Base-by-base conservation (phyloP, 2,888 invertebrate genomes). In the Drosophila gaucha region DNA sequence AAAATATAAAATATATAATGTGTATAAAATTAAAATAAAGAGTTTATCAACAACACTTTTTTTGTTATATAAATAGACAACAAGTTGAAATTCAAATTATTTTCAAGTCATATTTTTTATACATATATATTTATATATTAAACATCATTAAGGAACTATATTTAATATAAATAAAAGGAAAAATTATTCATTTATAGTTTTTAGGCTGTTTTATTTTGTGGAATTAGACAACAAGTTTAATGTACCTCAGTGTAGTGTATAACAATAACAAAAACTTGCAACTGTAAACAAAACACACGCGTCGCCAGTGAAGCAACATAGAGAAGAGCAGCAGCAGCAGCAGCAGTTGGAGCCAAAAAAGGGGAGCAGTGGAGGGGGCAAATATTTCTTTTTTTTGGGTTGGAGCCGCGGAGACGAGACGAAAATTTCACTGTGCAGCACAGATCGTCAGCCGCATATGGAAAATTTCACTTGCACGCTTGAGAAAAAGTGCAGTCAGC, bases 381-480 rank as follows among this genome's bases (percentile, higher is more conserved):
- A 12, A 14, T 18, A 18, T n/a, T 22, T 22, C 5, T 22, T 22
- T 20, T 35, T 52, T 70, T 49, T 56, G 16, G 14, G 50, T 50
- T 56, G 20, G 14, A 65, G 69, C 46, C 47, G 20, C 44, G 26
- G 30, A 77, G 66, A 66, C 62, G 60, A 80, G 60, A 70, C 58
- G 76, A 73, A 79, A 80, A 83, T 84, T 86, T 80, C 86, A 74
- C 80, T 86, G 67, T 44, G 49, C 56, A 65, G 10, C 62, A 46
- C 71, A 41, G 31, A 46, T 43, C 64, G 47, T 55, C 75, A 41
- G 83, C 47, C 73, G 64, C 87, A 82, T 87, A 78, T 85, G 83
- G 83, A 74, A 87, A 87, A 87, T 84, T 84, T 84, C 88, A 84
- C 87, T 83, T 85, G 82, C 88, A 83, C 87, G 87, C 82, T 70